phyloP scores from a whole-genome alignment of 2,113 vertebrate species.

The Panthera tigris region DNA sequence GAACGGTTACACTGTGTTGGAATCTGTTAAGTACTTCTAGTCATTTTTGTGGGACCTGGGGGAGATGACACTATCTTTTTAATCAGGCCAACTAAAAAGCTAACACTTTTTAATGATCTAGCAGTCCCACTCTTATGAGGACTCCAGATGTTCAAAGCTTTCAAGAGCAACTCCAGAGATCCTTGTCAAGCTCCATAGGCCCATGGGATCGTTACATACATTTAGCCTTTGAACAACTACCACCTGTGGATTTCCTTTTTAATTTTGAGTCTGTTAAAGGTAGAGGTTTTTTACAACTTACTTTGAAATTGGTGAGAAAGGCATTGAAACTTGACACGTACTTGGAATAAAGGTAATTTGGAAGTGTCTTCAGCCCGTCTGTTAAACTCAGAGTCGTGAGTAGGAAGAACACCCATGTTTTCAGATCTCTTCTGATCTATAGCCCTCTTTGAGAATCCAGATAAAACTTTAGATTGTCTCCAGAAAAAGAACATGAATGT shows the following conservation, averaged over 20 bases:
- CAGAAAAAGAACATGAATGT: background rate
- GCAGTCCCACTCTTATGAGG: background rate
- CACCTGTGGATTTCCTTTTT: background rate
- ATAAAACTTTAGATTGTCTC: background rate
- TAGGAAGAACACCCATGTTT: background rate
- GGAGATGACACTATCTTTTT: background rate
- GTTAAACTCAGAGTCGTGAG: background rate
- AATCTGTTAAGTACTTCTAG: background rate
- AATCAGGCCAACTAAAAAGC: conserved; percentile 60
- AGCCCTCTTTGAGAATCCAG: background rate
- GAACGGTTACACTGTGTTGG: background rate
- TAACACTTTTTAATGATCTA: conserved; percentile 25
- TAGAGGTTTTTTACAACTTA: background rate
- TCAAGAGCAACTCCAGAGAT: conserved; percentile 22
- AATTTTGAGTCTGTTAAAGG: background rate
- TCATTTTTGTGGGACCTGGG: conserved; percentile 4
- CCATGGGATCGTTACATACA: background rate
- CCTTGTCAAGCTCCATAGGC: background rate
- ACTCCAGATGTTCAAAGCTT: conserved; percentile 52
- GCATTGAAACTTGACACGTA: background rate
- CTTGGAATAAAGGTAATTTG: background rate
- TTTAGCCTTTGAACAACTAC: background rate
- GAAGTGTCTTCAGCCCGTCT: background rate
- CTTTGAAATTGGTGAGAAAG: background rate
- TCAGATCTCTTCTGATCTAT: background rate